Conservation (phyloP, 2,888 invertebrate species). For the Scaeva pyrastri region DNA sequence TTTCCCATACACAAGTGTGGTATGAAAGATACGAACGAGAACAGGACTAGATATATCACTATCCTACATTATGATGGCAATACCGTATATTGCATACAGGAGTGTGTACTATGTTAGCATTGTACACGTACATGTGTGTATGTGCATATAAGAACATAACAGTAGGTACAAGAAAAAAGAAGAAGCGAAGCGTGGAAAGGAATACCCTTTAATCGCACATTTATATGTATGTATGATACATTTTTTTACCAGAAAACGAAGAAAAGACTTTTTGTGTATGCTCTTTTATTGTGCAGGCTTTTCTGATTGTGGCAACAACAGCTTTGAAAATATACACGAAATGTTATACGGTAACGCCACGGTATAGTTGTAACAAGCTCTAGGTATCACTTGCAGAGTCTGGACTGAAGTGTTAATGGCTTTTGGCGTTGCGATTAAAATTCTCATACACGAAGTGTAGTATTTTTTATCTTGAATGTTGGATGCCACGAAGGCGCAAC, state of each 20-base stretch:
- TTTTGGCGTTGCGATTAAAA: constrained; percentile 56
- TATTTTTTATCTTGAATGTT: constrained; percentile 40
- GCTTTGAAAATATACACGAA: constrained; percentile 42
- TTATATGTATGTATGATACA: constrained; percentile 44
- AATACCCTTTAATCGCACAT: constrained; percentile 42
- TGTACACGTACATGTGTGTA: background rate
- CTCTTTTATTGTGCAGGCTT: constrained; percentile 47
- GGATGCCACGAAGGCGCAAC: constrained; percentile 47
- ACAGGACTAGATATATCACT: constrained; percentile 6
- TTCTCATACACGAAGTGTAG: constrained; percentile 26
- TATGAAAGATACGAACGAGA: constrained; percentile 36
- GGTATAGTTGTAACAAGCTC: constrained; percentile 39
- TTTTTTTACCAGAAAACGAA: constrained; percentile 32
- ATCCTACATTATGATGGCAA: background rate
- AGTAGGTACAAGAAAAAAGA: constrained; percentile 8
- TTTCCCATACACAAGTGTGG: constrained; percentile 36
- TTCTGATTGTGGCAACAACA: constrained; percentile 48
- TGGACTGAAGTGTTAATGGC: constrained; percentile 55
- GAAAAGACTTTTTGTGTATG: constrained; percentile 32
- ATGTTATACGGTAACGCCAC: constrained; percentile 23
- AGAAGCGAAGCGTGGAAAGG: constrained; percentile 32
- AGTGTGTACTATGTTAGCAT: constrained; percentile 11
- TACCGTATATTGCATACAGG: background rate
- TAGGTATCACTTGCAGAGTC: constrained; percentile 50
- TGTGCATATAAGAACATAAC: background rate